These are phyloP conservation scores for Ooceraea biroi DNA, from an alignment of 1,140 invertebrate species.

Conservation along the genomic window DNA sequence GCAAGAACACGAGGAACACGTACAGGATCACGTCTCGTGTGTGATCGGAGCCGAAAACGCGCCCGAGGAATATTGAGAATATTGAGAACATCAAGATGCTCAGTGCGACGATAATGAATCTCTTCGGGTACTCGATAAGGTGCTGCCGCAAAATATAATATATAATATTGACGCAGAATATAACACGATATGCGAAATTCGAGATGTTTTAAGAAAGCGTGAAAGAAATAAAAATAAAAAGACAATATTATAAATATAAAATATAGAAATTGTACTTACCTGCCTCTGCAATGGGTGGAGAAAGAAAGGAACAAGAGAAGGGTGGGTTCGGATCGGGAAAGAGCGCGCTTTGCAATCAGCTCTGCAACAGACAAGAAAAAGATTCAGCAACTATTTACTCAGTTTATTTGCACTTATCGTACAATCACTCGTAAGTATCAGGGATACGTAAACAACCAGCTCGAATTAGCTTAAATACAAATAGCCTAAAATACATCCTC, in stretches of 20 bases:
- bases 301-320: neutral
- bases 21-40: slow-evolving; percentile 24
- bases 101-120: slow-evolving; percentile 2
- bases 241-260: neutral
- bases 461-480: slow-evolving; percentile 75
- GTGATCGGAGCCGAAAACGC: neutral
- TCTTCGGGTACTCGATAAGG: neutral
- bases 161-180: neutral
- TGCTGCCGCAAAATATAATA: neutral
- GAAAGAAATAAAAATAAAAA: neutral
- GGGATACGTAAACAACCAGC: slow-evolving; percentile 75
- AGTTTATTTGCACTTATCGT: slow-evolving; percentile 75
- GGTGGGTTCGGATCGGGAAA: neutral
- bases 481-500: slow-evolving; percentile 73
- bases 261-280: slow-evolving; percentile 27
- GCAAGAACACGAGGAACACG: slow-evolving; percentile 6
- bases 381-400: slow-evolving; percentile 66
- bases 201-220: neutral
- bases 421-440: slow-evolving; percentile 74
- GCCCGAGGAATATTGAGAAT: neutral
- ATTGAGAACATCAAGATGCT: neutral
- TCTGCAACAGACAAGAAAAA: neutral
- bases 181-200: neutral
- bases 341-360: neutral
- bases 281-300: neutral